Base-by-base conservation (phyloP, 2,797 vertebrate species). In the Danio aesculapii region DNA sequence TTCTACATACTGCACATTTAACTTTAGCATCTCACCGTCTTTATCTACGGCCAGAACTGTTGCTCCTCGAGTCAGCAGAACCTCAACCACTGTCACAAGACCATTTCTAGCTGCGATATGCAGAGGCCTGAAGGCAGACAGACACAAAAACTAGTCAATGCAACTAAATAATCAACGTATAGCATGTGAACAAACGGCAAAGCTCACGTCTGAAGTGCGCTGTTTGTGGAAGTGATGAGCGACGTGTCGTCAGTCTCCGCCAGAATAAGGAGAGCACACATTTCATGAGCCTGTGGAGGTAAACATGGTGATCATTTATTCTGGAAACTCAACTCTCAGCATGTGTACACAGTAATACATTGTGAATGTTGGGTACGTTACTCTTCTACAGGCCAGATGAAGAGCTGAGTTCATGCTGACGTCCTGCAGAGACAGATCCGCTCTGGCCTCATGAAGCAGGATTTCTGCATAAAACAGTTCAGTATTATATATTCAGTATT, bases 311-410 rank as follows among this genome's bases (percentile, higher is more conserved):
- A 66, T 11, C 47, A 50, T 10, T 62, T 50, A 19, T 46, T n/a
- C 58, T 17, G 12, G 39, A 77, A 67, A 21, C n/a, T 16, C 75
- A 59, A 6, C 14, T 39, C 14, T 69, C 69, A 17, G 53, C 13
- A 17, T 6, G 49, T 62, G 68, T 16, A n/a, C 52, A 12, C 9
- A 44, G 61, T 21, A 64, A 12, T 0, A 49, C 10, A 2, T 7
- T 13, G 14, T 2, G 39, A 62, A 5, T 7, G 19, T 13, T n/a
- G 57, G 46, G 6, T 10, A 6, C 21, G 50, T 63, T 89, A 99
- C 98, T 96, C 98, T 97, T 95, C 95, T 97, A 94, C 98, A 99
- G 91, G 98, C 98, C 94, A 99, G 92, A 92, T 99, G 98, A 89
- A 99, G 97, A 92, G 97, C 98, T 84, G 98, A 99, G 94, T 99